Evolutionary conservation across 1,140 invertebrate genomes (phyloP), one percentile per base, ranked within the genome.

Genomic region (Epicauta chinensis): DNA sequence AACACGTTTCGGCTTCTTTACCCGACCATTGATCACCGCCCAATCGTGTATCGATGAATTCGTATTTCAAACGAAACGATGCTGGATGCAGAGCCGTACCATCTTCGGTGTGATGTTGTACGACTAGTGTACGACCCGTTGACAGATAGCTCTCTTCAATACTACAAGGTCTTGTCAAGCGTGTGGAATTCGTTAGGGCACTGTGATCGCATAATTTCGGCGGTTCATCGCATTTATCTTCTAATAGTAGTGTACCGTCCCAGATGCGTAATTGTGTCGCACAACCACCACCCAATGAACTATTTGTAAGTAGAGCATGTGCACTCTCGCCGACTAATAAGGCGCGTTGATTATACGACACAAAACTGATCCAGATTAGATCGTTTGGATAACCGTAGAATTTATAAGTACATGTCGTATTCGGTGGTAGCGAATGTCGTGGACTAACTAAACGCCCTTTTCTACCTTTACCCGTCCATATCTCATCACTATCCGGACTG

Each of bases 281-380:
- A 60, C 80, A 81, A n/a, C 72, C 70, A 0, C 63, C 67, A n/a
- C 60, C 57, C 14, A 57, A 59, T 1, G 60, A 57, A 46, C 56
- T 67, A 38, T 66, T 68, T 7, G 59, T 55, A 12, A 65, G 40
- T 23, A 66, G 51, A 37, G 63, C 61, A 23, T 66, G 66, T 2
- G 62, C 61, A 52, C 55, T 65, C 45, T 70, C 68, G 4, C 68
- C 65, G 9, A 75, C 78, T 58, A 77, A 75, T 40, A 84, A 67
- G 49, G 85, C 83, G 55, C 83, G 78, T 55, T 88, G 84, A 40
- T 81, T 82, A 70, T 90, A 91, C 42, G 86, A 89, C 39, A 87
- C 78, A 66, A 92, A 93, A 66, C 89, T 91, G 32, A 93, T 75
- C 90, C 91, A 93, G 13, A 93, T 81, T 16, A 86, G 75, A 63